These are phyloP conservation scores for Meloidogyne hapla DNA, from an alignment of 1,140 invertebrate species.

Conservation along the genomic window DNA sequence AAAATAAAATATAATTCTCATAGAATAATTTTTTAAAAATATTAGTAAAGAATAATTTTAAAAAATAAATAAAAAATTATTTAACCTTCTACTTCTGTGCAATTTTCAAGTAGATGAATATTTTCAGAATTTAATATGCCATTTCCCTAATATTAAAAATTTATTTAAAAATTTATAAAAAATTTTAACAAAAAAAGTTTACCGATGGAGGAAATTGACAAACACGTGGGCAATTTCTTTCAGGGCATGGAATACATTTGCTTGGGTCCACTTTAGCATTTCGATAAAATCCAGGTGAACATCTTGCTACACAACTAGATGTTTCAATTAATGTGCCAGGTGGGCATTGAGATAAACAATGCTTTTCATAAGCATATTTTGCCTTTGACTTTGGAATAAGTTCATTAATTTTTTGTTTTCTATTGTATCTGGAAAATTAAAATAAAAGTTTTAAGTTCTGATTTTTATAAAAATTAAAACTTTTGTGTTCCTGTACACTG, in stretches of 20 bases:
- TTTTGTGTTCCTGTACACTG: constrained; percentile 30
- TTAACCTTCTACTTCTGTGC: constrained; percentile 48
- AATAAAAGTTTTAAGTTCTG: neutral
- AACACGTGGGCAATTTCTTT: constrained; percentile 38
- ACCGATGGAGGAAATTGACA: neutral
- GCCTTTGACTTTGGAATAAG: neutral
- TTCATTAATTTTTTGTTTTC: neutral
- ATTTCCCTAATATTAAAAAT: constrained; percentile 35
- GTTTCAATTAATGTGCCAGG: constrained; percentile 43
- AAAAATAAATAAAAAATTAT: constrained; percentile 7
- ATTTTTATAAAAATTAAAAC: constrained; percentile 35
- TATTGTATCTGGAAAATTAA: neutral
- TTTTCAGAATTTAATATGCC: constrained; percentile 32
- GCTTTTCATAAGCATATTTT: neutral
- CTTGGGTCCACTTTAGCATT: constrained; percentile 35
- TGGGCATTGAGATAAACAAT: constrained; percentile 14
- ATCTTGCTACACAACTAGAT: constrained; percentile 46
- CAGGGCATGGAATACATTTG: constrained; percentile 39
- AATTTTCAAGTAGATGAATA: constrained; percentile 41
- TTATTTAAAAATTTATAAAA: neutral
- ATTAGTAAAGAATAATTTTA: constrained; percentile 47
- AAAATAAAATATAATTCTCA: constrained; percentile 12
- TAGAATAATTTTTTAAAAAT: too few relatives aligned
- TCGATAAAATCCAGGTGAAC: constrained; percentile 38
- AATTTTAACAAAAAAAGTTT: constrained; percentile 28